Percentiles rank a stretch among this genome's conserved stretches.
phyloP scores from a whole-genome alignment of 2,888 invertebrate species.

The Phragmatobia fuliginosa region DNA sequence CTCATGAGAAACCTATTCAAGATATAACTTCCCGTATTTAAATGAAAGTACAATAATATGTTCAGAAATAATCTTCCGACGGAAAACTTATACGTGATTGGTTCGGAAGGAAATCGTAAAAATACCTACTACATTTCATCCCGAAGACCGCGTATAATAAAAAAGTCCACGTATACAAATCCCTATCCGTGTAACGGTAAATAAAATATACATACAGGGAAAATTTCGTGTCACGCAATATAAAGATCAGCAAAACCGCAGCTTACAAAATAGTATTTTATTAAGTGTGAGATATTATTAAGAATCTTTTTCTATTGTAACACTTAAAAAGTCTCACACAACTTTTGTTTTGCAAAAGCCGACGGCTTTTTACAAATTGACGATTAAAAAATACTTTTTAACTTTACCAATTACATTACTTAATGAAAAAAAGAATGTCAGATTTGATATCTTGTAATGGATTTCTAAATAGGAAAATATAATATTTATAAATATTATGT shows the following conservation, averaged over 20 bases:
- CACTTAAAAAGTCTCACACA: neutral
- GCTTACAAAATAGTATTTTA: conserved; percentile 1
- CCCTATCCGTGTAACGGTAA: conserved; percentile 6
- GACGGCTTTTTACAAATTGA: neutral
- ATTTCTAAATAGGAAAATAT: neutral
- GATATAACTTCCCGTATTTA: neutral
- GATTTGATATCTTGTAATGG: neutral
- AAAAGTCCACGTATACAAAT: conserved; percentile 12
- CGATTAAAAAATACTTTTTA: neutral
- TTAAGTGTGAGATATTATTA: neutral
- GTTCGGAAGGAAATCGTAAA: conserved; percentile 11
- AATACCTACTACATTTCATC: conserved; percentile 1
- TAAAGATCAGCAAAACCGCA: conserved; percentile 1
- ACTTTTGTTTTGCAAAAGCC: neutral
- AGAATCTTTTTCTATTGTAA: neutral
- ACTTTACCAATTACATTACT: neutral
- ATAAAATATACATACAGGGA: conserved; percentile 8
- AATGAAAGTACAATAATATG: neutral
- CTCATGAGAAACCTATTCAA: neutral
- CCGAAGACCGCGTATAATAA: conserved; percentile 3
- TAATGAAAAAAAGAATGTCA: neutral
- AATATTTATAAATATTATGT: neutral
- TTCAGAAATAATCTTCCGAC: neutral
- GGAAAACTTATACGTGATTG: conserved; percentile 3
- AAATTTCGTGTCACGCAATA: conserved; percentile 12